Conservation (phyloP, 2,888 invertebrate genomes). For the Panzeria rudis region DNA sequence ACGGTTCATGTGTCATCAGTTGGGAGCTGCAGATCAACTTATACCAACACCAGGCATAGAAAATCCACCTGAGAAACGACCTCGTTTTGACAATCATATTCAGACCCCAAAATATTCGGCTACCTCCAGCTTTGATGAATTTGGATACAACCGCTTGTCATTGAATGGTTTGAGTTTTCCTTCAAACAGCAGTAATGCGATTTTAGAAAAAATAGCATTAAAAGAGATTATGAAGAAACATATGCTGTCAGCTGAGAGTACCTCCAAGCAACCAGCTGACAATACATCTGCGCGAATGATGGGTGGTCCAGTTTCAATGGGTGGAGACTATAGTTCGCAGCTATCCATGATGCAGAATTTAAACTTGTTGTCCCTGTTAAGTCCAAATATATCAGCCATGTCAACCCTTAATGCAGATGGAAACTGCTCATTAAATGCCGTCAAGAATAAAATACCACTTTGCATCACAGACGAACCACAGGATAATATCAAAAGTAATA, state of each 20-base stretch:
- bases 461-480: slow-evolving; percentile 49
- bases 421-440: slow-evolving; percentile 48
- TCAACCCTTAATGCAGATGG: slow-evolving; percentile 67
- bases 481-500: slow-evolving; percentile 44
- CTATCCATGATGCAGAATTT: slow-evolving; percentile 85
- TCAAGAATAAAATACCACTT: slow-evolving; percentile 46
- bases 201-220: slow-evolving; percentile 80
- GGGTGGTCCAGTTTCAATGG: slow-evolving; percentile 75
- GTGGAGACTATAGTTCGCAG: slow-evolving; percentile 84
- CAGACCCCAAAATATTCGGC: slow-evolving; percentile 76
- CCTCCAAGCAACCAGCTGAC: slow-evolving; percentile 82
- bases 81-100: slow-evolving; percentile 78
- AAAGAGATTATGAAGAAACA: slow-evolving; percentile 78
- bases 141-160: slow-evolving; percentile 77
- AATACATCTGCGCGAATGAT: slow-evolving; percentile 84
- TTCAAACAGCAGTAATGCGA: slow-evolving; percentile 77
- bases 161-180: slow-evolving; percentile 77
- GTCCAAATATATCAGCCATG: slow-evolving; percentile 79
- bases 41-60: slow-evolving; percentile 75
- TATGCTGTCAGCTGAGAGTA: slow-evolving; percentile 66
- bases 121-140: slow-evolving; percentile 78
- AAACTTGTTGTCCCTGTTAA: slow-evolving; percentile 85
- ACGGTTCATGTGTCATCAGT: slow-evolving; percentile 88
- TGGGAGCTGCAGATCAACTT: slow-evolving; percentile 86
- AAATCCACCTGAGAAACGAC: slow-evolving; percentile 80